A percentile compares a stretch with the other conserved stretches of the same genome.
These are phyloP conservation scores for Triplophysa rosa DNA, from an alignment of 2,113 vertebrate genomes.

Conservation along the genomic window DNA sequence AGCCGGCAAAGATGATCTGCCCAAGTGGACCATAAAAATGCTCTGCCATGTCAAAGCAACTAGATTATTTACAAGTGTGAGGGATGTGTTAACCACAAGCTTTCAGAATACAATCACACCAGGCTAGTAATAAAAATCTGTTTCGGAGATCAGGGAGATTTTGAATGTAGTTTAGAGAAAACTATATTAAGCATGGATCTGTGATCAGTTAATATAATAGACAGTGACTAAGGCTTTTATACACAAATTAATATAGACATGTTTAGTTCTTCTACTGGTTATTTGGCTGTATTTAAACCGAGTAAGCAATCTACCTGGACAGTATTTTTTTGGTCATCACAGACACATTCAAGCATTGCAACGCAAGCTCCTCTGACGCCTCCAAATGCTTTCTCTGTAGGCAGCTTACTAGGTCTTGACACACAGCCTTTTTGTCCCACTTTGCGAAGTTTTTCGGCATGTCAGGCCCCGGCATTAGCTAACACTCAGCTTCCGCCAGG, in stretches of 20 bases:
- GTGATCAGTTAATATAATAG: not conserved
- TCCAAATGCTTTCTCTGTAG: not conserved
- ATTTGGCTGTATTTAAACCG: not conserved
- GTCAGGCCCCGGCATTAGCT: slow-evolving; percentile 29
- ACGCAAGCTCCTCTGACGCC: not conserved
- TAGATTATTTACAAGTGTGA: not conserved
- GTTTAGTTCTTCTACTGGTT: not conserved
- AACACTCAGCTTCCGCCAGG: slow-evolving; percentile 10
- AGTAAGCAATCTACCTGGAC: not conserved
- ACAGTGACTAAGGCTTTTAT: not conserved
- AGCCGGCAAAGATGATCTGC: slow-evolving; percentile 17
- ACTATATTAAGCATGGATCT: not conserved
- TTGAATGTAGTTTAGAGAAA: not conserved
- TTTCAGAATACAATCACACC: not conserved
- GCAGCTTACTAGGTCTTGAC: not conserved
- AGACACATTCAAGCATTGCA: not conserved
- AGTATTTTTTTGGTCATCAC: not conserved
- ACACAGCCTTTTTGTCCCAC: slow-evolving; percentile 15
- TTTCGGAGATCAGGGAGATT: not conserved
- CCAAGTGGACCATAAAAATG: not conserved
- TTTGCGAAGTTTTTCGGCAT: slow-evolving; percentile 28
- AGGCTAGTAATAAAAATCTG: not conserved
- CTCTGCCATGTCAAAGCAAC: slow-evolving; percentile 10
- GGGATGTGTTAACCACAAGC: not conserved
- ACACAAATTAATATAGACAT: not conserved